Base-by-base conservation (phyloP, 2,888 invertebrate species). In the Drosophila testacea region DNA sequence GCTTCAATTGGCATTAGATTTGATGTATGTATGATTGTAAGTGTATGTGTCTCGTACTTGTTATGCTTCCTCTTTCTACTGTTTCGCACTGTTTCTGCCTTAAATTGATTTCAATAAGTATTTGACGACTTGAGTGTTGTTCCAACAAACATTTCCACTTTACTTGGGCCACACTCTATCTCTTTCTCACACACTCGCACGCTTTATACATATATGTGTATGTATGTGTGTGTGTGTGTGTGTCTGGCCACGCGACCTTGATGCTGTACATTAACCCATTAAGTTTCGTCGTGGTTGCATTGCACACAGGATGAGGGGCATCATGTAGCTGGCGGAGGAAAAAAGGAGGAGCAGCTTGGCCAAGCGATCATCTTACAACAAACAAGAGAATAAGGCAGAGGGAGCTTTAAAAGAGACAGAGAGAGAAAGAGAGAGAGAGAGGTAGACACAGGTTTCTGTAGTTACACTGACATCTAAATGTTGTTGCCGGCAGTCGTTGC, bases 61-160 rank as follows among this genome's bases (percentile, higher is more conserved):
- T 64, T 68, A 27, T 72, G 55, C 56, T 71, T 63, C 60, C 52
- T 77, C 63, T 72, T 67, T 41, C 10, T 4, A 30, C 44, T 61
- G 61, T 67, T 70, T 78, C 67, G 51, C 69, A 34, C 64, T 50
- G 34, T 67, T 67, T 59, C 42, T 68, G 69, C 60, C 56, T 75
- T 83, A 78, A 85, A 85, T 88, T 85, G 88, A 88, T 88, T 85
- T 85, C 78, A 85, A 88, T 85, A 81, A 83, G 76, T 70, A 80
- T 80, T 82, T 75, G 73, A 70, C 72, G 76, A 76, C 66, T 74
- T 69, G 73, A 71, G 67, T 61, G 52, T 41, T 65, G 76, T 59
- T 72, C 52, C 59, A 73, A 48, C 74, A 77, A 77, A 72, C 64
- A 82, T 62, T 50, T 61, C 66, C 66, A 73, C 63, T 61, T 65